Base-by-base conservation (phyloP, 2,888 invertebrate species). In the Imbricaverruca yamaguchii region DNA sequence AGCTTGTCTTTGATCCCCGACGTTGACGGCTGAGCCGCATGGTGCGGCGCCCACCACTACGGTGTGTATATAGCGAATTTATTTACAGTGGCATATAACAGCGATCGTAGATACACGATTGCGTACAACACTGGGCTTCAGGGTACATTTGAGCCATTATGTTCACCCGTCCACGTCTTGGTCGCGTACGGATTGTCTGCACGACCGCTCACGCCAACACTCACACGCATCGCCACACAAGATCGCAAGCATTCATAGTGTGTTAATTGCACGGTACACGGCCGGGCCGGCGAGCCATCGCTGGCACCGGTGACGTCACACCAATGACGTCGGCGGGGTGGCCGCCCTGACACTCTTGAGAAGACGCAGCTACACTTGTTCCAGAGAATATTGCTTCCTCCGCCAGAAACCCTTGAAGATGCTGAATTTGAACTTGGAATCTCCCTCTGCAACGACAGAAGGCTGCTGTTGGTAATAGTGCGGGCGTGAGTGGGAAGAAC, bases 391-490 rank as follows among this genome's bases (percentile, higher is more conserved):
- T 87, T 94, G 94, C 84, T 94, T 94, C 86, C 93, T 91, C 88
- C 94, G 94, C 94, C 94, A 95, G 85, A 94, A 92, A 87, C 91
- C 93, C 88, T 93, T 93, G 89, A 95, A 95, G 88, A 95, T 94
- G 84, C 94, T 93, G 88, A 83, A 83, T 69, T 82, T 80, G 81
- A 82, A 83, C 69, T 82, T 82, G 23, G 83, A 82, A 18, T 79
- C 79, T 15, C 79, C 79, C 13, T 74, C 74, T 74, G 74, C 11
- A 74, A 74, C 53, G 21, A 55, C 53, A 55, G 39, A 39, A 39
- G 39, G 39, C 39, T 39, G 39, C 39, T 39, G 39, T 39, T 39
- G 39, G 39, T 39, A 39, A 39, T 4, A 39, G 39, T 39, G 39
- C 39, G 39, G 39, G 39, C 39, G 4, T 39, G 39, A 39, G 39